Percentiles rank a stretch among this genome's conserved stretches.
phyloP scores from a whole-genome alignment of 2,113 vertebrate genomes.

The Cynopterus brachyotis region DNA sequence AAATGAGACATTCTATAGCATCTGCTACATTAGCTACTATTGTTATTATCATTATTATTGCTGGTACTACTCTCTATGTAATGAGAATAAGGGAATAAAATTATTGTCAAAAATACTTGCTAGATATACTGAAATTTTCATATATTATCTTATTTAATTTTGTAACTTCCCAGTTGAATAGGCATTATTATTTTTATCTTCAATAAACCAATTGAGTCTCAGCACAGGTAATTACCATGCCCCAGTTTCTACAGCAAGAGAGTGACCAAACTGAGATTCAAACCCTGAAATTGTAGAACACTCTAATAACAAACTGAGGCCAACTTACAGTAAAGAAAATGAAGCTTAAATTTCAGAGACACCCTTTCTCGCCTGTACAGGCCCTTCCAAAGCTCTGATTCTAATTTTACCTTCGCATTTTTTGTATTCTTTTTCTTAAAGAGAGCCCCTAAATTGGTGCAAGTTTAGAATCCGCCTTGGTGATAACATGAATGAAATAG shows the following conservation, averaged over 20 bases:
- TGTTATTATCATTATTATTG: not conserved
- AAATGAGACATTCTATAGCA: not conserved
- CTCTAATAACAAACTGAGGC: not conserved
- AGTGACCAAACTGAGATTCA: not conserved
- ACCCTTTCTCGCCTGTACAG: not conserved
- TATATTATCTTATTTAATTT: slow-evolving; percentile 12
- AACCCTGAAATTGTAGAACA: not conserved
- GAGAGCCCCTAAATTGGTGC: not conserved
- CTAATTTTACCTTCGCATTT: not conserved
- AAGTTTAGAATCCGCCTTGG: not conserved
- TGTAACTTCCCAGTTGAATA: not conserved
- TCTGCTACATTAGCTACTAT: not conserved
- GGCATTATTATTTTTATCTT: not conserved
- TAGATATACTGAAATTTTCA: not conserved
- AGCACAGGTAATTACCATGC: not conserved
- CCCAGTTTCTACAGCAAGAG: not conserved
- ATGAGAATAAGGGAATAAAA: not conserved
- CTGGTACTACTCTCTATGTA: not conserved
- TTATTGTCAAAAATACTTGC: not conserved
- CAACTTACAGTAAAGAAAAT: not conserved
- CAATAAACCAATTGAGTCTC: not conserved
- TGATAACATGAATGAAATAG: not conserved
- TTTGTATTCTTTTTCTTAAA: not conserved
- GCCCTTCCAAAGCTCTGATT: not conserved
- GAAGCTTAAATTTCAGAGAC: not conserved